Percentiles rank a stretch among this genome's conserved stretches.
Conservation (phyloP, 2,888 invertebrate species). For the Hypolimnas misippus region DNA sequence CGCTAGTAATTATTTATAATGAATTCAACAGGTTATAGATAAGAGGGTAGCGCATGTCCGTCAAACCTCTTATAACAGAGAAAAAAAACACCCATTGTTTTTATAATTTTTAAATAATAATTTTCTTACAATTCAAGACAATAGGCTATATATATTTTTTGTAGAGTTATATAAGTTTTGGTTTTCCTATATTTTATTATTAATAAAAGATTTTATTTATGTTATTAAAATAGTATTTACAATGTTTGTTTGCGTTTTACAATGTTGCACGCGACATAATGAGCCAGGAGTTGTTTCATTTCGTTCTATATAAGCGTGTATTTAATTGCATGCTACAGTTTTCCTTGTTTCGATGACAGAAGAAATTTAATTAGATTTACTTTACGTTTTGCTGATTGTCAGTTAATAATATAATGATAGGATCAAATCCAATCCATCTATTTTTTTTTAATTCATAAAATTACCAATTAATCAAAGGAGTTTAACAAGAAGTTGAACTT, state of each 20-base stretch:
- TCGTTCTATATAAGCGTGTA: slow-evolving; percentile 13
- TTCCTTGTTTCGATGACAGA: background rate
- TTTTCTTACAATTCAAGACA: background rate
- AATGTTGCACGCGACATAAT: background rate
- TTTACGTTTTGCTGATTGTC: background rate
- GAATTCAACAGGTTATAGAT: slow-evolving; percentile 13
- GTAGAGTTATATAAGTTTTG: background rate
- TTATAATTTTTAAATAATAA: background rate
- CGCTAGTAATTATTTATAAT: slow-evolving; percentile 28
- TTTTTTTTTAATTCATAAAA: too few species aligned
- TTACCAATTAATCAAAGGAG: too few species aligned
- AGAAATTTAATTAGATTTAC: background rate
- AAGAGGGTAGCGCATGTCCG: slow-evolving; percentile 19
- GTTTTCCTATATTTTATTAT: background rate
- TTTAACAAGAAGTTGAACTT: too few species aligned
- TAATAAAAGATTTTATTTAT: background rate
- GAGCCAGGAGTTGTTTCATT: background rate
- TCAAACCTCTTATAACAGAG: background rate
- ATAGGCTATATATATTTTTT: background rate
- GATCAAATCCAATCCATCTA: too few species aligned
- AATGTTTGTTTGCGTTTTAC: too few species aligned
- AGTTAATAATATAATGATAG: background rate
- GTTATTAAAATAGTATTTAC: background rate
- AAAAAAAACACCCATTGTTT: slow-evolving; percentile 2
- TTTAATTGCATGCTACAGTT: background rate